These are phyloP conservation scores for Oreortyx pictus DNA, from an alignment of 2,797 vertebrate species.

Conservation along the genomic window DNA sequence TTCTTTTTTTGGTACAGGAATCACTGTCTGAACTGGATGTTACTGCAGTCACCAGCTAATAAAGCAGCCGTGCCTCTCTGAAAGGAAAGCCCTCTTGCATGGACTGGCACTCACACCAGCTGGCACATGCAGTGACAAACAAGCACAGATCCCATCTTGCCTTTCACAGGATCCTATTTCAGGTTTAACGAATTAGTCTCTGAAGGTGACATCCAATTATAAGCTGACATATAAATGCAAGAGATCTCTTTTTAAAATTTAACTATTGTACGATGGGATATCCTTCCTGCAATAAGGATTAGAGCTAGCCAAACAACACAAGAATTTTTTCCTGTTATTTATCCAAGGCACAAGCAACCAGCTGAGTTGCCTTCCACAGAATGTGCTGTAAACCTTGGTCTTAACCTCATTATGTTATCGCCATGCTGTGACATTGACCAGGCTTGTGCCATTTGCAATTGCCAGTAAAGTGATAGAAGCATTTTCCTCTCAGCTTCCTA, in stretches of 20 bases:
- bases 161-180: neutral
- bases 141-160: neutral
- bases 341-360: neutral
- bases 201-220: neutral
- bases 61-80: neutral
- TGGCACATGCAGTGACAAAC: neutral
- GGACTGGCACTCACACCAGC: neutral
- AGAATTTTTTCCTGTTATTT: constrained; percentile 2
- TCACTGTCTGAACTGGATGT: neutral
- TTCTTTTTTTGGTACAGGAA: neutral
- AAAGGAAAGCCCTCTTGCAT: fast-evolving
- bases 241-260: neutral
- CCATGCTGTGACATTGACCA: constrained; percentile 50
- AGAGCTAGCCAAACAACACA: neutral
- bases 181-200: neutral
- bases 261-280: neutral
- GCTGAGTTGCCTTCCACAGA: neutral
- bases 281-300: neutral
- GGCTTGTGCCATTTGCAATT: constrained; percentile 31
- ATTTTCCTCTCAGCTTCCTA: constrained; percentile 57
- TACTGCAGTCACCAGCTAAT: neutral
- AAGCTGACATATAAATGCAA: neutral
- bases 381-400: neutral
- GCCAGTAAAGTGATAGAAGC: constrained; percentile 37
- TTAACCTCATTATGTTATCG: constrained; percentile 42